Evolutionary conservation across 2,888 invertebrate genomes (phyloP).

Genomic region (Pyrocoelia pectoralis): DNA sequence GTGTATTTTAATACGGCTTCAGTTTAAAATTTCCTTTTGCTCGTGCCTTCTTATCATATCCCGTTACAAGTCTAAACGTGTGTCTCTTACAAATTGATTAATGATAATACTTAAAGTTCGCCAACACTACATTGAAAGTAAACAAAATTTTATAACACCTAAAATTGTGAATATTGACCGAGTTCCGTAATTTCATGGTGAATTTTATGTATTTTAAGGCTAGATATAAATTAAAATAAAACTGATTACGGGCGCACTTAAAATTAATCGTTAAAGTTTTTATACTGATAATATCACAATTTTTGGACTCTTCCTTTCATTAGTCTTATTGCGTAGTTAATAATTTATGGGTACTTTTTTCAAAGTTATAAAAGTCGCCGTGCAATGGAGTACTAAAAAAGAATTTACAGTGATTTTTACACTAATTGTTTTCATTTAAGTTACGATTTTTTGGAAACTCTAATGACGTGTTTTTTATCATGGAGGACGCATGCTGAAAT

Average conservation of each 20-base stretch:
- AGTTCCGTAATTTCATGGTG: not conserved
- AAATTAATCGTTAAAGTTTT: slow-evolving; percentile 11
- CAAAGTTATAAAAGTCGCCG: not conserved
- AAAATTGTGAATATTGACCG: slow-evolving; percentile 3
- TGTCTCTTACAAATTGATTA: not conserved
- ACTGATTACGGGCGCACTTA: slow-evolving; percentile 2
- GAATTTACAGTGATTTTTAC: too few species aligned
- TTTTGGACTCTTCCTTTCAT: slow-evolving; percentile 1
- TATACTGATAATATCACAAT: not conserved
- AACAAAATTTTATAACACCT: not conserved
- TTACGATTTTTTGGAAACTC: too few species aligned
- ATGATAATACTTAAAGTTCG: not conserved
- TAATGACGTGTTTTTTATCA: too few species aligned
- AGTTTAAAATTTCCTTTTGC: not conserved
- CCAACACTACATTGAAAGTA: not conserved
- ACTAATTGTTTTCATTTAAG: too few species aligned
- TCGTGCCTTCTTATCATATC: not conserved
- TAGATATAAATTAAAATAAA: slow-evolving; percentile 7
- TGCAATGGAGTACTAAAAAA: too few species aligned
- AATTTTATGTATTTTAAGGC: slow-evolving; percentile 8
- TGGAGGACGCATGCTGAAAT: too few species aligned
- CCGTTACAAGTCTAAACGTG: not conserved
- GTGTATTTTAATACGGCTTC: not conserved
- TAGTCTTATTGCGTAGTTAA: slow-evolving; percentile 5
- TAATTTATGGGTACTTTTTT: not conserved